Evolutionary conservation across 2,888 invertebrate species (phyloP).

Genomic region (Drosophila emarginata): DNA sequence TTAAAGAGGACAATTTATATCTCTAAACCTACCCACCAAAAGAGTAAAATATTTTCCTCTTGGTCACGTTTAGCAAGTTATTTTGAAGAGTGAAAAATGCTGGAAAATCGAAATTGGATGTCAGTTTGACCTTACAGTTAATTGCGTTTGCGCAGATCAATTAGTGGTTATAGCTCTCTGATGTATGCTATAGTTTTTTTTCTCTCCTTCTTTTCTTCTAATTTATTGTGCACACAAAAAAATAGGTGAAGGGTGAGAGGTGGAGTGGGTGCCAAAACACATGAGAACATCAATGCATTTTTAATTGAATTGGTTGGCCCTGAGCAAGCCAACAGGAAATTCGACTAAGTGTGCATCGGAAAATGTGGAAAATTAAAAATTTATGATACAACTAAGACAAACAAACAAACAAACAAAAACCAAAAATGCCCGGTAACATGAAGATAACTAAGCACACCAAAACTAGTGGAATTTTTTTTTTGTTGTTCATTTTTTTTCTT

Average conservation of each 20-base stretch:
- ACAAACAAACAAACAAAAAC: neutral
- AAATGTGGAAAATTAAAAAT: slow-evolving; percentile 72
- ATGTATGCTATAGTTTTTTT: slow-evolving; percentile 19
- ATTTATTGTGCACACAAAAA: neutral
- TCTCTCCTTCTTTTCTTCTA: neutral
- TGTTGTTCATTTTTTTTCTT: neutral
- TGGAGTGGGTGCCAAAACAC: neutral
- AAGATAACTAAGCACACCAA: slow-evolving; percentile 11
- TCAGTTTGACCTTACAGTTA: slow-evolving; percentile 15
- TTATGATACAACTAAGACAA: slow-evolving; percentile 43
- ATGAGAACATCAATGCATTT: slow-evolving; percentile 56
- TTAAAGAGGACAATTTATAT: no score
- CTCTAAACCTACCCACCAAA: no score
- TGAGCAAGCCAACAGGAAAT: slow-evolving; percentile 46
- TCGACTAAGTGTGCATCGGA: slow-evolving; percentile 62
- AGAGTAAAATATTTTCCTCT: no score
- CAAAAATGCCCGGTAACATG: neutral
- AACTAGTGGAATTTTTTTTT: neutral
- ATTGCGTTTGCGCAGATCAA: slow-evolving; percentile 7
- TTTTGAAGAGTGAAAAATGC: neutral
- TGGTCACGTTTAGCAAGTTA: neutral
- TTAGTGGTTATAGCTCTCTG: slow-evolving; percentile 24
- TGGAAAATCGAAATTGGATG: neutral
- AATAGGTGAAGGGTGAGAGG: slow-evolving; percentile 5
- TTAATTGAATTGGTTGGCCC: slow-evolving; percentile 52